Evolutionary conservation across 1,140 invertebrate species (phyloP).

Genomic region (Argopecten irradians): DNA sequence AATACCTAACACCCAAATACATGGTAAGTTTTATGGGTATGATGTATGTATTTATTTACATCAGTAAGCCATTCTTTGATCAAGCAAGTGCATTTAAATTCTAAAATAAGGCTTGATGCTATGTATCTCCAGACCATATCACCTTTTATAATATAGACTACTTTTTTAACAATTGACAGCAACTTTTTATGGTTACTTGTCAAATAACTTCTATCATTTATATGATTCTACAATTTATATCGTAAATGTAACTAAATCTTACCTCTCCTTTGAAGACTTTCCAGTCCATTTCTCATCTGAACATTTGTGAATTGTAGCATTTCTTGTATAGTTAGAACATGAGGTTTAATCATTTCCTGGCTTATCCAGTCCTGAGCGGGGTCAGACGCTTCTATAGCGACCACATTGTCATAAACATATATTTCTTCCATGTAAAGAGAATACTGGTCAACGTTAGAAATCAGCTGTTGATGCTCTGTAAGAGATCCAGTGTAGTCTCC

Average conservation of each 20-base stretch:
- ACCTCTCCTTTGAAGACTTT: neutral
- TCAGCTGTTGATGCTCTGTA: neutral
- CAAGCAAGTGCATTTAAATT: too few species aligned
- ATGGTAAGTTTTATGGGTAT: too few species aligned
- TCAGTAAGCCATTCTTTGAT: too few species aligned
- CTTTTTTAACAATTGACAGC: too few species aligned
- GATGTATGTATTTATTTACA: too few species aligned
- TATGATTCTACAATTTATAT: too few species aligned
- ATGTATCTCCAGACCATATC: too few species aligned
- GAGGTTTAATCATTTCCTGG: neutral
- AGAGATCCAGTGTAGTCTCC: neutral
- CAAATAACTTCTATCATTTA: too few species aligned
- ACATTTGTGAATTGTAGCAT: constrained; percentile 5
- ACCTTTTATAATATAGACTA: too few species aligned
- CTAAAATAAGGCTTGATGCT: too few species aligned
- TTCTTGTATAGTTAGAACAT: neutral
- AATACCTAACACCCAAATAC: too few species aligned
- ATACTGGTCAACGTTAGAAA: neutral
- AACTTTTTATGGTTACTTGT: too few species aligned
- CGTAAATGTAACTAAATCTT: neutral
- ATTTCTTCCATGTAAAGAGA: neutral
- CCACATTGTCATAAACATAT: neutral
- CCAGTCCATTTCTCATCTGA: neutral
- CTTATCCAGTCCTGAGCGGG: neutral
- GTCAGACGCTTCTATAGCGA: neutral